A percentile compares a stretch with the other conserved stretches of the same genome.
Evolutionary conservation across 2,113 vertebrate species (phyloP).

Genomic region (Pachycephala philippinensis): DNA sequence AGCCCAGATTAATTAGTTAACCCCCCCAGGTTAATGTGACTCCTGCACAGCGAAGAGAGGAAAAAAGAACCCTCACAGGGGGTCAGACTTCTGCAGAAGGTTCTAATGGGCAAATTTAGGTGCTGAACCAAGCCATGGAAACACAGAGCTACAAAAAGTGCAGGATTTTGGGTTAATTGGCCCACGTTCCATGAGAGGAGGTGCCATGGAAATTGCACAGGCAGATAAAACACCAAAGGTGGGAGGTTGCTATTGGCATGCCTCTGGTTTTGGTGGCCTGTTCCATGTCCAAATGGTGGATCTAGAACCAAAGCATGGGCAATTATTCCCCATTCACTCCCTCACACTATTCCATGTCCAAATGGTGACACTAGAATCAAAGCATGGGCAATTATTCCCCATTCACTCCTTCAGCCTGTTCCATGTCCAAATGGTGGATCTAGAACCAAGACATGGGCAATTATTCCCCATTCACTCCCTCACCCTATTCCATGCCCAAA

Average conservation of each 20-base stretch:
- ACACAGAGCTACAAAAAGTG: neutral
- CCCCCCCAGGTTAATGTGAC: neutral
- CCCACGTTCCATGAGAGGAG: neutral
- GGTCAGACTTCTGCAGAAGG: neutral
- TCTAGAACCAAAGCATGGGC: neutral
- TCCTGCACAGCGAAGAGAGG: neutral
- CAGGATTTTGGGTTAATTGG: neutral
- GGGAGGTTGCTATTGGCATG: neutral
- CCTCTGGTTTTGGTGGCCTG: neutral
- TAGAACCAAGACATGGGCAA: neutral
- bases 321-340: too few species aligned
- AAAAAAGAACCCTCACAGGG: neutral
- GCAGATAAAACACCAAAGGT: neutral
- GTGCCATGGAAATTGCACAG: neutral
- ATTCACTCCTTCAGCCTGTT: too few species aligned
- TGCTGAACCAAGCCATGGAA: neutral
- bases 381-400: neutral
- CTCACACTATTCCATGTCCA: too few species aligned
- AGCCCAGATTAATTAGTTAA: neutral
- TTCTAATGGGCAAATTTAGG: neutral
- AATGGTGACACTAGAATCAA: neutral
- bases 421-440: too few species aligned
- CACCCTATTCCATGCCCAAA: too few species aligned
- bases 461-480: too few species aligned
- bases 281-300: too few species aligned